These are phyloP conservation scores for Cheumatopsyche charites DNA, from an alignment of 1,140 invertebrate species.

Conservation along the genomic window DNA sequence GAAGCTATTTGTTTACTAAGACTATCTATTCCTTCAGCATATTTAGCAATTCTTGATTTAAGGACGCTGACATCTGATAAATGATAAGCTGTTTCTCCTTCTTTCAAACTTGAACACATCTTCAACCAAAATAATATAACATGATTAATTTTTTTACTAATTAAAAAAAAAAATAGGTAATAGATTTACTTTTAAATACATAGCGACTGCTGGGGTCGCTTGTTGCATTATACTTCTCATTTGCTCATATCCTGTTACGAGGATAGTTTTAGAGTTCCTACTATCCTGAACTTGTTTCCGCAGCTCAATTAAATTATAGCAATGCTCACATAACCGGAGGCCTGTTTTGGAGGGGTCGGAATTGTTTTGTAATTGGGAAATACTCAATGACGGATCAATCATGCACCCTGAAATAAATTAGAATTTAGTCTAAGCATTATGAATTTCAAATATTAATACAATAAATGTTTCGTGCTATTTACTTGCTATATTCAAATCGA, in stretches of 20 bases:
- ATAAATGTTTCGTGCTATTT: no score
- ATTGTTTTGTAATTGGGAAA: constrained; percentile 33
- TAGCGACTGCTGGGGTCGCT: constrained; percentile 74
- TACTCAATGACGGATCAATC: constrained; percentile 60
- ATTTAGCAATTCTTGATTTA: constrained; percentile 79
- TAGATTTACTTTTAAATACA: constrained; percentile 81
- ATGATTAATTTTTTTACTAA: constrained; percentile 24
- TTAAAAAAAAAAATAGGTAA: neutral
- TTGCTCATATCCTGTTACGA: constrained; percentile 84
- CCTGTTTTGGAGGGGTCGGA: constrained; percentile 54
- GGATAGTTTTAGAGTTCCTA: constrained; percentile 76
- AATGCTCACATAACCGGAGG: constrained; percentile 83
- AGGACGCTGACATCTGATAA: constrained; percentile 82
- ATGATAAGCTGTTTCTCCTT: constrained; percentile 87
- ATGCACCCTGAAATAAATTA: constrained; percentile 55
- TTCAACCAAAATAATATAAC: constrained; percentile 53
- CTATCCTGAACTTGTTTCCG: constrained; percentile 81
- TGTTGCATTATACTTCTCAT: constrained; percentile 77
- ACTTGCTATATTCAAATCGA: constrained; percentile 85
- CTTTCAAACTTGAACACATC: constrained; percentile 69
- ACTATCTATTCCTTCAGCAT: constrained; percentile 86
- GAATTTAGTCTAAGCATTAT: neutral
- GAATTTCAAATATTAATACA: no score
- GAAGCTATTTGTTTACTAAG: constrained; percentile 80
- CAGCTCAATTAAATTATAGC: constrained; percentile 80